phyloP scores from a whole-genome alignment of 2,113 vertebrate genomes.

The Brevimyrus niger region DNA sequence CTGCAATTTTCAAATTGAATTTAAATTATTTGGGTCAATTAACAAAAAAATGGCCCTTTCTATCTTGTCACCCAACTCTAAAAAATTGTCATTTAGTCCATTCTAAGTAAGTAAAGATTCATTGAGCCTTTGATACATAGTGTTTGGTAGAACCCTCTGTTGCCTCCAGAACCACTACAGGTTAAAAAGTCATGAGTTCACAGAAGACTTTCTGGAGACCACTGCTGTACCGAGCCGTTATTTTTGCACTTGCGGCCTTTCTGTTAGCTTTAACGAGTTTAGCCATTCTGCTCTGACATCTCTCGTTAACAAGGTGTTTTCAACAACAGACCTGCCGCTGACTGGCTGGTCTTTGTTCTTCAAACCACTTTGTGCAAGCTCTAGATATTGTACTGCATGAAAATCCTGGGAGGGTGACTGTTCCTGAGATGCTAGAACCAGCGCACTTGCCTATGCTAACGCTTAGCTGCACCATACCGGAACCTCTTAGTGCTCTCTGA shows the following conservation, averaged over 20 bases:
- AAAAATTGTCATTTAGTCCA: too few species aligned
- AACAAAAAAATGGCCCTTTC: background rate
- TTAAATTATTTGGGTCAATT: background rate
- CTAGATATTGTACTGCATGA: background rate
- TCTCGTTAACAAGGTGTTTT: background rate
- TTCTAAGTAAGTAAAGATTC: background rate
- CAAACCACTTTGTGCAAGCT: background rate
- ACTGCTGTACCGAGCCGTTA: background rate
- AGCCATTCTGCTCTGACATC: background rate
- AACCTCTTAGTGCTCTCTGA: background rate
- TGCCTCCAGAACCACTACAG: background rate
- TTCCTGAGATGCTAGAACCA: background rate
- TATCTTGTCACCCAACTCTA: background rate
- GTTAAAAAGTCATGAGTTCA: background rate
- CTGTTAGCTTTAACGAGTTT: background rate
- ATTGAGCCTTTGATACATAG: background rate
- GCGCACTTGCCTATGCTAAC: background rate
- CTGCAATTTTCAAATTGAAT: background rate
- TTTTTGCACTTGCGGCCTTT: background rate
- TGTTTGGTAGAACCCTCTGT: background rate
- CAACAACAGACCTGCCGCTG: background rate
- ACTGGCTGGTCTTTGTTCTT: background rate
- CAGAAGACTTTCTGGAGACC: background rate
- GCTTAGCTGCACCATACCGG: background rate
- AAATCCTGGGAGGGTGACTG: background rate